Conservation (phyloP, 1,140 invertebrate species). For the Rhynchophorus ferrugineus region DNA sequence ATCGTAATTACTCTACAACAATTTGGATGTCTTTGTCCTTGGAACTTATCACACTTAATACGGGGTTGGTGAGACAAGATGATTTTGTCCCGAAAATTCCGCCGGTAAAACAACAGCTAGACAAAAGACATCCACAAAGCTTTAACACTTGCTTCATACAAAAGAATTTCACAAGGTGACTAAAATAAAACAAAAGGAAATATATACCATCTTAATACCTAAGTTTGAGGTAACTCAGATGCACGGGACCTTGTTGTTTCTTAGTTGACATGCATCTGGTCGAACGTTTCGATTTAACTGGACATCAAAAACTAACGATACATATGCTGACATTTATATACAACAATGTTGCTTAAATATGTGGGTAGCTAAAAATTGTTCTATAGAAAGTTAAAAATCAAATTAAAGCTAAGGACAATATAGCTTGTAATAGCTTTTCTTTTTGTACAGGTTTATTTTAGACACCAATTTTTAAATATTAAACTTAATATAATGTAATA, state of each 20-base stretch:
- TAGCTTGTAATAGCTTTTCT: constrained; percentile 2
- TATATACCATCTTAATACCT: constrained; percentile 31
- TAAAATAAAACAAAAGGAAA: constrained; percentile 27
- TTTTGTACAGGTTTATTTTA: constrained; percentile 9
- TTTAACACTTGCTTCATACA: constrained; percentile 16
- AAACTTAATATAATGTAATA: constrained; percentile 21
- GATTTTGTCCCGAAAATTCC: constrained; percentile 3
- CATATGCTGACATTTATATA: constrained; percentile 33
- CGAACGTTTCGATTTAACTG: constrained; percentile 17
- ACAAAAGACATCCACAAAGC: constrained; percentile 19
- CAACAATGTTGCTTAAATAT: constrained; percentile 24
- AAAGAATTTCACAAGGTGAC: constrained; percentile 17
- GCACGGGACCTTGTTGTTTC: constrained; percentile 1
- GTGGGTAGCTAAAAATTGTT: constrained; percentile 6
- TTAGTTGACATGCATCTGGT: constrained; percentile 10
- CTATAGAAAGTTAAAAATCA: constrained; percentile 11
- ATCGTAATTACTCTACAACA: constrained; percentile 27
- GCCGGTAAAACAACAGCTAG: constrained; percentile 2
- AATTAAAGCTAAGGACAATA: constrained; percentile 8
- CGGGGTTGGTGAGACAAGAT: background rate
- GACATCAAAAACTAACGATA: constrained; percentile 34
- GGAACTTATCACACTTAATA: constrained; percentile 1
- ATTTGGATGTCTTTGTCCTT: constrained; percentile 14
- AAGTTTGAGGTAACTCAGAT: constrained; percentile 21
- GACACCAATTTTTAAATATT: constrained; percentile 10